Evolutionary conservation across 2,888 invertebrate genomes (phyloP).

Genomic region (Cerastis leucographa): DNA sequence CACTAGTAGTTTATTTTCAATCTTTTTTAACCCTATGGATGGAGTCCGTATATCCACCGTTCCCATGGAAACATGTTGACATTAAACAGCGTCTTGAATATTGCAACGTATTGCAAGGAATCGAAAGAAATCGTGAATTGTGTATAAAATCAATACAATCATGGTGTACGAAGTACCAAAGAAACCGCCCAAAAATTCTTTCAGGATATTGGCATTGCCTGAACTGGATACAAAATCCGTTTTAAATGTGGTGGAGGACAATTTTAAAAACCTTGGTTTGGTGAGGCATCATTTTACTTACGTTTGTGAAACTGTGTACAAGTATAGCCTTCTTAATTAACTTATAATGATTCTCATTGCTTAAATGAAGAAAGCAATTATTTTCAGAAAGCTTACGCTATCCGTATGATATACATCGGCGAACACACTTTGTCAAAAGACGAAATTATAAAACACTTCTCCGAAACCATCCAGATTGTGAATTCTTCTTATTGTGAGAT

Average conservation of each 20-base stretch:
- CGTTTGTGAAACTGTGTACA: neutral
- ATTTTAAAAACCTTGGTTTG: constrained; percentile 79
- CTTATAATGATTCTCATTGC: constrained; percentile 28
- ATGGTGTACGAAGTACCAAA: constrained; percentile 27
- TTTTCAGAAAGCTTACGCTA: constrained; percentile 86
- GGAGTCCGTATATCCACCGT: constrained; percentile 22
- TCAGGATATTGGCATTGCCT: constrained; percentile 73
- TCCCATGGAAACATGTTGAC: constrained; percentile 61
- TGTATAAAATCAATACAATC: constrained; percentile 13
- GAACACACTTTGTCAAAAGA: constrained; percentile 82
- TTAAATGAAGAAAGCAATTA: constrained; percentile 35
- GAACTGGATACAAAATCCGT: constrained; percentile 81
- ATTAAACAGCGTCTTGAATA: constrained; percentile 44
- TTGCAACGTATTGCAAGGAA: neutral
- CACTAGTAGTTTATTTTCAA: neutral
- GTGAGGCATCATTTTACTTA: constrained; percentile 73
- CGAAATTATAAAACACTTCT: constrained; percentile 79
- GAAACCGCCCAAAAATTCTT: constrained; percentile 1
- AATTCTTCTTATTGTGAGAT: constrained; percentile 86
- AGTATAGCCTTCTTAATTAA: constrained; percentile 4
- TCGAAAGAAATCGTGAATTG: constrained; percentile 15
- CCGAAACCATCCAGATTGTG: constrained; percentile 76
- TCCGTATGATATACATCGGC: constrained; percentile 87
- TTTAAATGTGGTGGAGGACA: constrained; percentile 84
- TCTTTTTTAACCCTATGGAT: neutral